Evolutionary conservation across 2,797 vertebrate genomes (phyloP).

Genomic region (Limnodromus scolopaceus): DNA sequence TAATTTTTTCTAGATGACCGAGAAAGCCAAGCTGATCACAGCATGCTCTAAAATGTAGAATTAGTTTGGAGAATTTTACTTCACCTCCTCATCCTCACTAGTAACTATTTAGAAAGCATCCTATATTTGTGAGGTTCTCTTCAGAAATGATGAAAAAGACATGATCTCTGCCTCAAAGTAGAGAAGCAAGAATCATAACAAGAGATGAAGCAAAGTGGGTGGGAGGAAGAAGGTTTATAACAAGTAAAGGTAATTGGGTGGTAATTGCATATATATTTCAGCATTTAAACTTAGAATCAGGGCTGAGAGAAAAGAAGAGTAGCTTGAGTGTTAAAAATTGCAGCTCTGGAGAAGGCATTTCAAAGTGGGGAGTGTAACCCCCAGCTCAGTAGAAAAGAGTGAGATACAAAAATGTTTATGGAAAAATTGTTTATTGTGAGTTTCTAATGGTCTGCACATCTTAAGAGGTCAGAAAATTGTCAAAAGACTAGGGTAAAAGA

Average conservation of each 20-base stretch:
- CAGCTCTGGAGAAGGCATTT: background rate
- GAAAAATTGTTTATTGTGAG: background rate
- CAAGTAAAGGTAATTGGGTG: background rate
- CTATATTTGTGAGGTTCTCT: background rate
- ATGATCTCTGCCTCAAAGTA: background rate
- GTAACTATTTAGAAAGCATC: background rate
- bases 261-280: constrained; percentile 4
- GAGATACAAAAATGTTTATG: background rate
- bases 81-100: background rate
- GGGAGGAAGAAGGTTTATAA: background rate
- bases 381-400: background rate
- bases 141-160: background rate
- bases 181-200: background rate
- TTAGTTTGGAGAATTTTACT: background rate
- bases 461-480: background rate
- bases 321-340: background rate
- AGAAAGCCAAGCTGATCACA: background rate
- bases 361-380: background rate
- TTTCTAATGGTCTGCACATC: background rate
- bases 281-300: background rate
- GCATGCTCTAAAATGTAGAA: background rate
- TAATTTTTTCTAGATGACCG: background rate
- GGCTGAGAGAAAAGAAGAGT: background rate
- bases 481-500: background rate
- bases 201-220: background rate